A percentile compares a stretch with the other conserved stretches of the same genome.
These are phyloP conservation scores for Rhombomys opimus DNA, from an alignment of 2,113 vertebrate genomes.

Conservation along the genomic window DNA sequence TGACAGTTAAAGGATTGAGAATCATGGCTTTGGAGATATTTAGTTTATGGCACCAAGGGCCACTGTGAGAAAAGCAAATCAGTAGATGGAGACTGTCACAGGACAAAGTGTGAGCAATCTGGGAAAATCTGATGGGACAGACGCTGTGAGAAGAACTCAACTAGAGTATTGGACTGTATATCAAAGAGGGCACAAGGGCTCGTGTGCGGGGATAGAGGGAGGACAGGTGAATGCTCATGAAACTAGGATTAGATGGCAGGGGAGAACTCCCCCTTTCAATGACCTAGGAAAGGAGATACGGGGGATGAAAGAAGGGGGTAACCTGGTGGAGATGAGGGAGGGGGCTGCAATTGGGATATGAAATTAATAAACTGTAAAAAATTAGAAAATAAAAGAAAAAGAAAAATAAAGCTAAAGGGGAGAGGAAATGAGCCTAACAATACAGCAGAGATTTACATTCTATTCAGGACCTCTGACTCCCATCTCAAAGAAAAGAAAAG, in stretches of 20 bases:
- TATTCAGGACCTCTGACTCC: neutral
- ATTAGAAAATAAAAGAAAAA: too few relatives aligned
- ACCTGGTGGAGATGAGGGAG: too few relatives aligned
- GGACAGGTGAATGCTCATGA: neutral
- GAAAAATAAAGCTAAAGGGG: neutral
- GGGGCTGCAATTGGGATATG: too few relatives aligned
- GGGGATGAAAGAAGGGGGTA: too few relatives aligned
- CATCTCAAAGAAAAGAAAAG: neutral
- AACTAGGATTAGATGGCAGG: too few relatives aligned
- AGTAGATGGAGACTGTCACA: neutral
- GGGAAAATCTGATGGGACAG: neutral
- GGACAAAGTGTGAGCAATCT: neutral
- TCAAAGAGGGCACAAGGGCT: neutral
- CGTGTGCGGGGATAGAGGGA: too few relatives aligned
- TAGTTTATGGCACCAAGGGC: neutral
- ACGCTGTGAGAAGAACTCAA: neutral
- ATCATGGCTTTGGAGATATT: neutral
- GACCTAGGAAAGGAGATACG: too few relatives aligned
- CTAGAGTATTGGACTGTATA: neutral
- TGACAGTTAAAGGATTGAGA: neutral
- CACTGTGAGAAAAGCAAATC: neutral
- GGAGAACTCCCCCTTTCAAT: too few relatives aligned
- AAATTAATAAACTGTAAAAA: too few relatives aligned
- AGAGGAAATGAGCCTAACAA: neutral
- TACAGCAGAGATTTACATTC: neutral